Base-by-base conservation (phyloP, 2,113 vertebrate genomes). In the Copsychus sechellarum region DNA sequence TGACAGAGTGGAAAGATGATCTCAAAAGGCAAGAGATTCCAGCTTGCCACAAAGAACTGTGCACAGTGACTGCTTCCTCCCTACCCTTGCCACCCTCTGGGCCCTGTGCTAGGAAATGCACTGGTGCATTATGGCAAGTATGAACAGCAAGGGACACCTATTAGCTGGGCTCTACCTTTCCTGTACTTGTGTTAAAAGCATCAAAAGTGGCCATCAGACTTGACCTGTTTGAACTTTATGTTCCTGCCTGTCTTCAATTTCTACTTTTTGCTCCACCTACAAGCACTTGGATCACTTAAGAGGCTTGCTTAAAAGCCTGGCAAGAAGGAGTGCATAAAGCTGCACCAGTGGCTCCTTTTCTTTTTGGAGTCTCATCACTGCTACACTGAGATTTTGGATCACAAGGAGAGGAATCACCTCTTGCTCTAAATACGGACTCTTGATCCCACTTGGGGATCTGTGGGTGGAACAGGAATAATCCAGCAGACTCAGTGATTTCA, bases 301-400 rank as follows among this genome's bases (percentile, higher is more conserved):
- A 60, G 48, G 6, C 21, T 91, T 86, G 47, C 47, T 83, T 94
- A 88, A 93, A 86, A 83, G 71, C 62, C 45, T 69, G 70, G n/a
- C 57, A 79, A 89, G 81, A 81, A 79, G 43, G 22, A 84, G 11
- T 31, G 64, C 8, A 81, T 26, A 48, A 85, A 95, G 19, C 66
- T n/a, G 21, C 33, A 72, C 47, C 70, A 42, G 23, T 43, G 36
- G 40, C 42, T 88, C 36, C 60, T 81, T 62, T 62, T 79, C 36
- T 50, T 65, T 7, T 12, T 31, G 57, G 61, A 58, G n/a, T 57
- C 29, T 69, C 81, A 50, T 36, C 53, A 21, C 48, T 3, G 5
- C 19, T n/a, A 66, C 36, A 76, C 43, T 50, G 72, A 79, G 48
- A 92, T 91, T 94, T 58, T 72, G 74, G 66, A 87, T 69, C 62